Evolutionary conservation across 2,888 invertebrate species (phyloP), one percentile per base, ranked within the genome.

Genomic region (Dyspetes luteomarginatus): DNA sequence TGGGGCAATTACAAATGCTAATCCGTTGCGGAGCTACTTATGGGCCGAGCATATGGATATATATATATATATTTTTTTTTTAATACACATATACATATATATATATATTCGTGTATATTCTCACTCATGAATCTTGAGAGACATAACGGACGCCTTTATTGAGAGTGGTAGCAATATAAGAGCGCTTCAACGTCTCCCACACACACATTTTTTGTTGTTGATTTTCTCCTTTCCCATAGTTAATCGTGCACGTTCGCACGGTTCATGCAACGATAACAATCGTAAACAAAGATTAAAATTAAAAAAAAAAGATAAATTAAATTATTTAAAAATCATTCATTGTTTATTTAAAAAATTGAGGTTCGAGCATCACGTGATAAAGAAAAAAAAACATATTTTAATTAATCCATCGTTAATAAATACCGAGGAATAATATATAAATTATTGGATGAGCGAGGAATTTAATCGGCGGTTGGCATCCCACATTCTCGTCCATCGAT

Each of bases 1-100:
- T 26, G 26, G 48, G 22, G 48, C 67, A 74, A 69, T 74, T 74
- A 64, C 45, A 41, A 68, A 64, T 64, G 78, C 41, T 74, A 79
- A 79, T 79, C 28, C 56, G 48, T 56, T 26, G 48, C 45, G 41
- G 45, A 56, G 68, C 48, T 45, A 64, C 55, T 64, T 48, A 41
- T 56, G 56, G n/a, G 56, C 9, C 62, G 45, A 24, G 56, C 43
- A 56, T n/a, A 30, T 28, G 22, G 26, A 28, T 15, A 64, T 30
- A 26, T 48, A 48, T n/a, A 48, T 48, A 48, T 7, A 36, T 36
- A 36, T 3, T 36, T n/a, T n/a, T n/a, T n/a, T n/a, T n/a, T n/a
- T n/a, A n/a, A n/a, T n/a, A n/a, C n/a, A n/a, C 22, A 30, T 28
- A 15, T 43, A 28, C 22, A 64, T 30, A 26, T 48, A 48, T n/a